phyloP scores from a whole-genome alignment of 2,797 vertebrate species.

The Sitta carolinensis region DNA sequence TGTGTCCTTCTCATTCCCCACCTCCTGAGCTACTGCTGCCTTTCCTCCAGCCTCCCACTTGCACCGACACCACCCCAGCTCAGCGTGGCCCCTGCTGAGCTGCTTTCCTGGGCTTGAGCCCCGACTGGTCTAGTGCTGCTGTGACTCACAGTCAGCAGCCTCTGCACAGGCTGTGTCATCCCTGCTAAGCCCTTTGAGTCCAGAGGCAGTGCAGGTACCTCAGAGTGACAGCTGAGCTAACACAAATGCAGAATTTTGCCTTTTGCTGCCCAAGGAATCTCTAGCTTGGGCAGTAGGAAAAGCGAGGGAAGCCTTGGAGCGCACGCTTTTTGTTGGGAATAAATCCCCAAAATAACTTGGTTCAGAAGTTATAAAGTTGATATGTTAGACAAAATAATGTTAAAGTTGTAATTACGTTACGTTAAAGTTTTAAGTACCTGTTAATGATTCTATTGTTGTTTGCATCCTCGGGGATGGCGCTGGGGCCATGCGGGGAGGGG shows the following conservation, averaged over 20 bases:
- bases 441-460: too few species aligned
- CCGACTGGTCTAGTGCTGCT: background rate
- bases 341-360: too few species aligned
- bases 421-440: too few species aligned
- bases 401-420: too few species aligned
- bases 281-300: background rate
- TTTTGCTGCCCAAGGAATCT: background rate
- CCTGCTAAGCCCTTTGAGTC: background rate
- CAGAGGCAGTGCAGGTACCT: background rate
- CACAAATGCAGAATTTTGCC: background rate
- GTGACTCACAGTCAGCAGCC: constrained; percentile 5
- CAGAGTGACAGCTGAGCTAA: background rate
- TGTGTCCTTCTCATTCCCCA: background rate
- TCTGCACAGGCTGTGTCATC: background rate
- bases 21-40: background rate
- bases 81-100: background rate
- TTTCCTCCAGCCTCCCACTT: background rate
- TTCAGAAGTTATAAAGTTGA: too few species aligned
- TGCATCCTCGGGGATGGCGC: too few species aligned
- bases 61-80: background rate
- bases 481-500: too few species aligned
- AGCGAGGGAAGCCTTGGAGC: background rate
- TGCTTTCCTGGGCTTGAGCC: background rate
- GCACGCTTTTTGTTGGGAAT: too few species aligned
- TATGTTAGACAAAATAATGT: too few species aligned